Conservation (phyloP, 2,797 vertebrate genomes). For the Molothrus aeneus region DNA sequence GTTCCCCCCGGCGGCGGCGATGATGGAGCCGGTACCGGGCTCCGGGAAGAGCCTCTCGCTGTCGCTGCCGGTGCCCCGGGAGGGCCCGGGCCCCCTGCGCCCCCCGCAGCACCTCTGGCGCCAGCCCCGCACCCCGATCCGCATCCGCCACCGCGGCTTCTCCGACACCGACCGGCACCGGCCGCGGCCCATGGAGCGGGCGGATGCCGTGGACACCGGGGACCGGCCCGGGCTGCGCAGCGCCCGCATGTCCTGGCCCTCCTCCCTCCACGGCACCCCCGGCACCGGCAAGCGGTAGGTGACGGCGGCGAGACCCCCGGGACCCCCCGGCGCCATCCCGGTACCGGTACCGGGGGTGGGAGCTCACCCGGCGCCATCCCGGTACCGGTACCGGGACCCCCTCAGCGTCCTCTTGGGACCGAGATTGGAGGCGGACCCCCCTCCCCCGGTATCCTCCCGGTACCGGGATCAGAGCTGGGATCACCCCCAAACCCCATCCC, state of each 20-base stretch:
- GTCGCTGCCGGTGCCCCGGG: slow-evolving; percentile 86
- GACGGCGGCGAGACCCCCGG: background rate
- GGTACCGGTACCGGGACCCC: no score
- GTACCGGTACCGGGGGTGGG: background rate
- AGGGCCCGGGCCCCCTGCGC: slow-evolving; percentile 88
- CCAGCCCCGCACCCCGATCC: slow-evolving; percentile 93
- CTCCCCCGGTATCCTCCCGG: no score
- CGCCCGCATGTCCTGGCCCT: slow-evolving; percentile 96
- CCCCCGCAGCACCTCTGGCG: slow-evolving; percentile 96
- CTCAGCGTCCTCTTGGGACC: no score
- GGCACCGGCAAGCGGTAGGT: slow-evolving; percentile 87
- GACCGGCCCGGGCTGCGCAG: slow-evolving; percentile 91
- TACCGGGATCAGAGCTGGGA: background rate
- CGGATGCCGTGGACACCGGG: slow-evolving; percentile 91
- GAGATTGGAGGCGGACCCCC: no score
- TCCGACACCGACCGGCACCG: slow-evolving; percentile 90
- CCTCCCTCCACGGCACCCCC: slow-evolving; percentile 90
- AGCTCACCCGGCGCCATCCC: no score
- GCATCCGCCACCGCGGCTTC: slow-evolving; percentile 94
- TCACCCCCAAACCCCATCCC: no score
- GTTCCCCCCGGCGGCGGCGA: slow-evolving; percentile 48
- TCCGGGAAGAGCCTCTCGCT: slow-evolving; percentile 91
- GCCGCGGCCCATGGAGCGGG: slow-evolving; percentile 90
- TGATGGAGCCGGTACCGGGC: slow-evolving; percentile 87
- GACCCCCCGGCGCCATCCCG: background rate